A percentile compares a stretch with the other conserved stretches of the same genome.
These are phyloP conservation scores for Perognathus longimembris DNA, from an alignment of 2,113 vertebrate genomes.

Conservation along the genomic window DNA sequence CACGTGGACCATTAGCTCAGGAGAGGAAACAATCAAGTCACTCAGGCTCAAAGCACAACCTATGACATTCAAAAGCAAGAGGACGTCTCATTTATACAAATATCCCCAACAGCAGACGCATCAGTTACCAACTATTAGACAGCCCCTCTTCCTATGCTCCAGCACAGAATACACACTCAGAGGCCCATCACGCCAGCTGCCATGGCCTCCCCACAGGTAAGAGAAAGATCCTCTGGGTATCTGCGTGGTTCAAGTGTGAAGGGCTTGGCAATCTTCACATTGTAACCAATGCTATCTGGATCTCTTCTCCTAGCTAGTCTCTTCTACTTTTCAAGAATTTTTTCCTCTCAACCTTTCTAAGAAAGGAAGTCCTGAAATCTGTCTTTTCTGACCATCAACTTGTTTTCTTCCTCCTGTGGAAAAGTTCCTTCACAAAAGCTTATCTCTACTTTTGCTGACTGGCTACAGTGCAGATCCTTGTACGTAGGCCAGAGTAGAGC, in stretches of 20 bases:
- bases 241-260: not conserved
- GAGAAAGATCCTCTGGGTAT: not conserved
- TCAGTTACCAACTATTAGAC: not conserved
- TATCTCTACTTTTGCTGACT: not conserved
- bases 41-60: constrained; percentile 37
- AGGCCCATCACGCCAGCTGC: not conserved
- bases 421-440: constrained; percentile 10
- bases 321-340: not conserved
- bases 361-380: not conserved
- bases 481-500: not conserved
- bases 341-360: not conserved
- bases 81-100: constrained; percentile 23
- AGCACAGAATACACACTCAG: not conserved
- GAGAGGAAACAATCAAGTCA: not conserved
- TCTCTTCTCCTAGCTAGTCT: not conserved
- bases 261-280: not conserved
- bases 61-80: constrained; percentile 49
- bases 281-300: not conserved
- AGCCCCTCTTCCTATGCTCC: not conserved
- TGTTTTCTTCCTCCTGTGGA: not conserved
- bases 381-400: not conserved
- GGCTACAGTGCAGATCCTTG: not conserved
- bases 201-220: not conserved
- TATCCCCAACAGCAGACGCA: not conserved
- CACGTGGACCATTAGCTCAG: constrained; percentile 60